Percentiles rank a stretch among this genome's conserved stretches.
phyloP scores from a whole-genome alignment of 2,888 invertebrate species.

The Saturnia pavonia region DNA sequence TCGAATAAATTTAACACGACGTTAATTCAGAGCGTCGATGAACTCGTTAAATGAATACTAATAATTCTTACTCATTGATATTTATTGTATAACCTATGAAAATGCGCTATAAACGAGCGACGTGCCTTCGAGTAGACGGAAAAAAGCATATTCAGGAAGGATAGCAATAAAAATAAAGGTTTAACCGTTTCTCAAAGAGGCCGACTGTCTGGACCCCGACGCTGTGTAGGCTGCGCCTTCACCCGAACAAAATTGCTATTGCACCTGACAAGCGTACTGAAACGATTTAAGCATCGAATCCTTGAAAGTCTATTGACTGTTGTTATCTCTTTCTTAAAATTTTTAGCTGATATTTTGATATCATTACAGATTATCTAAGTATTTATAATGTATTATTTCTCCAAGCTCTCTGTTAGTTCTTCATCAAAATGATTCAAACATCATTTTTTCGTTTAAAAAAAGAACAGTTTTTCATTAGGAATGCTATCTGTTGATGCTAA shows the following conservation, averaged over 20 bases:
- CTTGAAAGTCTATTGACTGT: conserved; percentile 34
- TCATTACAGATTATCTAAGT: background rate
- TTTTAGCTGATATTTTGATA: conserved; percentile 3
- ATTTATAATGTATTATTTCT: no score
- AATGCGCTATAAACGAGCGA: conserved; percentile 48
- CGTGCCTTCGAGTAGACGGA: conserved; percentile 42
- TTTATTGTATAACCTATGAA: conserved; percentile 26
- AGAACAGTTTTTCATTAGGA: no score
- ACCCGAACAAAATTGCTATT: conserved; percentile 54
- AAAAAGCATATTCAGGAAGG: conserved; percentile 33
- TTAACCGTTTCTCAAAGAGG: conserved; percentile 57
- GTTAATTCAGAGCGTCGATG: background rate
- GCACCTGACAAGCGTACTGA: conserved; percentile 58
- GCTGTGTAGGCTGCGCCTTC: conserved; percentile 39
- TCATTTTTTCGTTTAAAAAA: no score
- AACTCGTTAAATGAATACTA: background rate
- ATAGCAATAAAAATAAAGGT: conserved; percentile 54
- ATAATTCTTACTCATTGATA: background rate
- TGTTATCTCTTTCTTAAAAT: conserved; percentile 17
- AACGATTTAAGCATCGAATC: conserved; percentile 41
- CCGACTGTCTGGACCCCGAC: conserved; percentile 47
- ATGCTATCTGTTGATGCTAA: no score
- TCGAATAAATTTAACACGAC: background rate
- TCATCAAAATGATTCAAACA: no score
- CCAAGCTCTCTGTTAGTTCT: no score